Evolutionary conservation across 2,888 invertebrate species (phyloP).

Genomic region (Agrochola macilenta): DNA sequence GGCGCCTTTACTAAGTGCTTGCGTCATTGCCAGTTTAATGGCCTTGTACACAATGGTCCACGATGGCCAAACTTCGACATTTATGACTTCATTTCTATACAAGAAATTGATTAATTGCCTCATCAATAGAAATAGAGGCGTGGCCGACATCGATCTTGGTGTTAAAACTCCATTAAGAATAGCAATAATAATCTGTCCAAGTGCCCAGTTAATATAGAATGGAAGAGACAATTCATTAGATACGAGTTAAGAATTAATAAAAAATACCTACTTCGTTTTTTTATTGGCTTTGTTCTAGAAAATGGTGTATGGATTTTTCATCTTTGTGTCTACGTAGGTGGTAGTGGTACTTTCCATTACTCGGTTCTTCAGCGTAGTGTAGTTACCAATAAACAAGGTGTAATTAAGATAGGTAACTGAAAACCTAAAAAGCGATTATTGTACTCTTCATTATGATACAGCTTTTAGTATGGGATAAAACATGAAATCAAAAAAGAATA

Average conservation of each 20-base stretch:
- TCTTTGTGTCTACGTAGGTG: neutral
- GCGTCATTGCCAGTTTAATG: conserved; percentile 1
- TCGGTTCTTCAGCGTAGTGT: neutral
- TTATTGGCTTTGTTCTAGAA: neutral
- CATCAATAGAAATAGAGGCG: conserved; percentile 24
- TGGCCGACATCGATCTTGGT: conserved; percentile 15
- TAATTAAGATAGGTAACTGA: neutral
- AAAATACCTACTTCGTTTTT: neutral
- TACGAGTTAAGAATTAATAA: neutral
- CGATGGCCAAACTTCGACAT: conserved; percentile 22
- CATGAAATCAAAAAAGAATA: neutral
- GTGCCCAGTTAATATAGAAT: conserved; percentile 9
- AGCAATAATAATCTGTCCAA: conserved; percentile 29
- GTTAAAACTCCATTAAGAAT: conserved; percentile 12
- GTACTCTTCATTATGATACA: neutral
- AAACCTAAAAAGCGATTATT: neutral
- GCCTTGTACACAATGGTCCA: conserved; percentile 4
- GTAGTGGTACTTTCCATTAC: neutral
- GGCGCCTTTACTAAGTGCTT: neutral
- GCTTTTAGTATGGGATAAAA: neutral
- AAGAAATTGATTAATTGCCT: conserved; percentile 42
- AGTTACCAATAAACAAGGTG: neutral
- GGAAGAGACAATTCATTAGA: neutral
- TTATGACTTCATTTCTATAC: conserved; percentile 14
- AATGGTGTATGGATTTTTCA: neutral